These are phyloP conservation scores for Balaenoptera acutorostrata DNA, from an alignment of 2,113 vertebrate species.

Conservation along the genomic window DNA sequence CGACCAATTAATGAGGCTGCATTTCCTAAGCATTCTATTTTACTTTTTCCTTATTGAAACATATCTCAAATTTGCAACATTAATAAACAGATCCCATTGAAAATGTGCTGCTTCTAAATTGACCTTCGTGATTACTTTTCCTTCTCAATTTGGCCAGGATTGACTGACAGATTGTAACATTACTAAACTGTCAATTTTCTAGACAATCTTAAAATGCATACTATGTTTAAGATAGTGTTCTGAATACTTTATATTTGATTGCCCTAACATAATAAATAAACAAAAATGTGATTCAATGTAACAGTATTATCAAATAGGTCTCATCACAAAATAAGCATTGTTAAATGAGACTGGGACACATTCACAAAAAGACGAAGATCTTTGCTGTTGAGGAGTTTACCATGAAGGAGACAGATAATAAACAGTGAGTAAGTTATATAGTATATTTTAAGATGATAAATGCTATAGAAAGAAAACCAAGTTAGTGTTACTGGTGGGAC, in stretches of 20 bases:
- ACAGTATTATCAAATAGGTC: neutral
- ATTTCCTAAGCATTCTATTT: neutral
- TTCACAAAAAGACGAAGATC: neutral
- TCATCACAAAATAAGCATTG: neutral
- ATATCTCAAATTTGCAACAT: neutral
- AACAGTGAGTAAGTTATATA: neutral
- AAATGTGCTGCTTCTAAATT: neutral
- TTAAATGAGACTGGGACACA: neutral
- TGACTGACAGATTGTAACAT: neutral
- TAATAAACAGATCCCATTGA: neutral
- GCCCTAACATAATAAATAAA: neutral
- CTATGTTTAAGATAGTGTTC: neutral
- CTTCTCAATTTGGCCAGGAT: neutral
- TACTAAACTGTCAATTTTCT: neutral
- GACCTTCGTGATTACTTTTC: neutral
- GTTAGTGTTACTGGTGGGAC: accelerated
- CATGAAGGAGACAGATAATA: neutral
- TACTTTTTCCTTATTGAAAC: neutral
- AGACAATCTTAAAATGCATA: neutral
- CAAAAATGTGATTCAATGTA: neutral
- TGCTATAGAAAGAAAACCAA: neutral
- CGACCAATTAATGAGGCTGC: neutral
- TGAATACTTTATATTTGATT: neutral
- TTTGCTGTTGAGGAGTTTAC: neutral
- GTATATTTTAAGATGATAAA: neutral